Conservation (phyloP, 2,113 vertebrate genomes). For the Forbesichthys papilliferus region DNA sequence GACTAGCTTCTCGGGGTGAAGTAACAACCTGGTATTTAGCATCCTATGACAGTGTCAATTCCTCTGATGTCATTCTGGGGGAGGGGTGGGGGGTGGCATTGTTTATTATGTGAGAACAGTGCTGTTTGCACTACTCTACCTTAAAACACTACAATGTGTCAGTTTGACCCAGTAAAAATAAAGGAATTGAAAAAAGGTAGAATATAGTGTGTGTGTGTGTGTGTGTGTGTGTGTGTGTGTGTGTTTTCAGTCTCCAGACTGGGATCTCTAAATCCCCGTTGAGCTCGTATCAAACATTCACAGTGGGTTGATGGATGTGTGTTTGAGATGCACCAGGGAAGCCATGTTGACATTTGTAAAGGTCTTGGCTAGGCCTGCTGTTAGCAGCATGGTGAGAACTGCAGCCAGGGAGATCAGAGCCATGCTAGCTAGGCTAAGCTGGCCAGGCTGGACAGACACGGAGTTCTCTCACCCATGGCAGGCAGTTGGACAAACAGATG, state of each 20-base stretch:
- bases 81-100: too few species aligned
- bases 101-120: too few species aligned
- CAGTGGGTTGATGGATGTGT: conserved; percentile 2
- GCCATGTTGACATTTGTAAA: neutral
- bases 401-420: conserved; percentile 17
- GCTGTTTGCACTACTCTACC: neutral
- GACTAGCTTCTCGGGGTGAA: too few species aligned
- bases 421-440: too few species aligned
- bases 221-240: neutral
- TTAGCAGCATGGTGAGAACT: conserved; percentile 18
- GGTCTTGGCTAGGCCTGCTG: neutral
- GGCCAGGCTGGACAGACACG: conserved; percentile 28
- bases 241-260: neutral
- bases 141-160: too few species aligned
- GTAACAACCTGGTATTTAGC: too few species aligned
- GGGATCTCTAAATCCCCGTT: neutral
- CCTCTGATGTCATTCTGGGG: too few species aligned
- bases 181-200: neutral
- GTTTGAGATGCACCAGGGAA: neutral
- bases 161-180: too few species aligned
- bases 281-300: neutral
- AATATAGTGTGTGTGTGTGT: neutral
- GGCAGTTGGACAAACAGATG: conserved; percentile 46
- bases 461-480: conserved; percentile 36
- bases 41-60: too few species aligned